Conservation (phyloP, 2,113 vertebrate species). For the Engystomops pustulosus region DNA sequence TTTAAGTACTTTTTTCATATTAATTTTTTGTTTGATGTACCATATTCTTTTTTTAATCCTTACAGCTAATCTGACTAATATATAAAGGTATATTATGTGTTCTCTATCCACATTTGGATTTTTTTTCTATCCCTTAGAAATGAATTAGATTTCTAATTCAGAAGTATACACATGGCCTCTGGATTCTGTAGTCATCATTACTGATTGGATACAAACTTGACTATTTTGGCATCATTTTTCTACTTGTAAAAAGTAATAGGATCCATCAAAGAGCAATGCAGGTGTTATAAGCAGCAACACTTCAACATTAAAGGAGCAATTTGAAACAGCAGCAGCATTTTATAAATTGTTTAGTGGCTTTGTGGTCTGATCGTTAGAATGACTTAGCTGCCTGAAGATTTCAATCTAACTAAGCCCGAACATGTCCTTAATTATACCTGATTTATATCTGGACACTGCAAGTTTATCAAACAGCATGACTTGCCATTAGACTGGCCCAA, state of each 20-base stretch:
- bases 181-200: too few relatives aligned
- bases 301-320: background rate
- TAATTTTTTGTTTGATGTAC: too few relatives aligned
- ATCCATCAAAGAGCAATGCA: background rate
- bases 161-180: too few relatives aligned
- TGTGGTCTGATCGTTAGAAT: background rate
- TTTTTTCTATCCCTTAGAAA: too few relatives aligned
- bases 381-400: background rate
- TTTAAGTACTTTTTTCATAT: too few relatives aligned
- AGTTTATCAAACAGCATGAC: background rate
- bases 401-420: background rate
- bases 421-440: background rate
- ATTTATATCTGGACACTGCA: background rate
- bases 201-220: background rate
- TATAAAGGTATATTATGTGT: too few relatives aligned
- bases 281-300: background rate
- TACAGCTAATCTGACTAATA: too few relatives aligned
- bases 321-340: background rate
- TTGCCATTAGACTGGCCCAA: background rate
- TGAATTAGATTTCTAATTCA: too few relatives aligned
- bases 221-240: background rate
- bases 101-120: too few relatives aligned
- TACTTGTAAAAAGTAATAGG: background rate
- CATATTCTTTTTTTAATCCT: too few relatives aligned
- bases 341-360: background rate